Base-by-base conservation (phyloP, 30 jellyfish, hydroid and myxozoan species). In the Morbakka virulenta region DNA sequence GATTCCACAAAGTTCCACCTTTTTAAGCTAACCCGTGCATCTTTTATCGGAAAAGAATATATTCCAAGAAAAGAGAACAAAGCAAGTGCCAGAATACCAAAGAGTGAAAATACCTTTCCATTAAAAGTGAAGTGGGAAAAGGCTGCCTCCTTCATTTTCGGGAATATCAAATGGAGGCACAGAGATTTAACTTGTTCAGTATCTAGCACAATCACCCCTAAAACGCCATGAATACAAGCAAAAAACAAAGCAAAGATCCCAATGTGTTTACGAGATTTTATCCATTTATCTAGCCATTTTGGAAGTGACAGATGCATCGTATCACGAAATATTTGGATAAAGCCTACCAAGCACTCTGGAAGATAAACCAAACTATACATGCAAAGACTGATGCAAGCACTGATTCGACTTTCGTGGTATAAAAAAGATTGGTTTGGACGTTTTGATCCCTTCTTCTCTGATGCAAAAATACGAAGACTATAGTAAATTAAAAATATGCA, bases 1-100 rank as follows among this genome's bases (percentile, higher is more conserved):
- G 94, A 71, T 28, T 89, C 95, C 48, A 89, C 82, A 81, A 89
- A 89, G 62, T 77, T 92, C 97, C 97, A 89, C 64, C 83, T 93
- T 34, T 80, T 61, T 95, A 95, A 89, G 2, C 88, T 72, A 95
- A 89, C 83, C 29, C 35, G 72, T 68, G 95, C 76, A 50, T 78
- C 71, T 76, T 81, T 95, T 67, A 95, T 74, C 24, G 97, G 95
- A 12, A 89, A 70, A 66, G 97, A 89, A 31, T 95, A 75, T 12
- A 89, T 69, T 12, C 97, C 97, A 35, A 89, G 88, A 20, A 89
- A 51, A 27, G 35, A 51, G 77, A 89, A 51, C 24, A 81, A 34
- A n/a, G 93, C 82, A 70, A 77, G 41, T 1, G 95, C 90, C 47
- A 89, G 67, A 52, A 82, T 85, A 22, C 89, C 97, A 68, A 76